Evolutionary conservation across 1,140 invertebrate species (phyloP).

Genomic region (Cardiocondyla obscurior): DNA sequence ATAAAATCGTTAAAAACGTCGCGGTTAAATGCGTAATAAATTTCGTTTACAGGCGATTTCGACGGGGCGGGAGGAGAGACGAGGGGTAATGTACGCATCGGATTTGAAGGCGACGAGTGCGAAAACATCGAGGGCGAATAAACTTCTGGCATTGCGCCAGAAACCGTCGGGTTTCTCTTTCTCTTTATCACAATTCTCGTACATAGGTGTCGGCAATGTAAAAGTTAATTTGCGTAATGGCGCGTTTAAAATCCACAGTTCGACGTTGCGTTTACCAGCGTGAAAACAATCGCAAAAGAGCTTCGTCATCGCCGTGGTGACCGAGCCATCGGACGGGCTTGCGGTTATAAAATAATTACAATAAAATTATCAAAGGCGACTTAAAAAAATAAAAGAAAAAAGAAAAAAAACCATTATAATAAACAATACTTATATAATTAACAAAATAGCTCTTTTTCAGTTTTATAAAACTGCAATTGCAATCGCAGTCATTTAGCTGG

Average conservation of each 20-base stretch:
- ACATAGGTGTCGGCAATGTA: conserved; percentile 39
- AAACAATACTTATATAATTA: conserved; percentile 1
- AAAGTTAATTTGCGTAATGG: conserved; percentile 72
- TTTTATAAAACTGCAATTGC: neutral
- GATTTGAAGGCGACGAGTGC: conserved; percentile 54
- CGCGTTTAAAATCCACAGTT: conserved; percentile 54
- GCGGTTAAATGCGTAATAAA: conserved; percentile 30
- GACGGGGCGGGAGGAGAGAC: conserved; percentile 6
- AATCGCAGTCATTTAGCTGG: neutral
- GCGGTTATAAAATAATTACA: neutral
- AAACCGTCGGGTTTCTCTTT: conserved; percentile 37
- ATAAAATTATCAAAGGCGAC: conserved; percentile 30
- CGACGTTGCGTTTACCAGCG: neutral
- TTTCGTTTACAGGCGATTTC: neutral
- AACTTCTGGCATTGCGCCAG: conserved; percentile 58
- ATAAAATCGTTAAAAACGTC: conserved; percentile 11
- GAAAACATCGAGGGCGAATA: conserved; percentile 61
- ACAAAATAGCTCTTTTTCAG: neutral
- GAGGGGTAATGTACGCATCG: conserved; percentile 54
- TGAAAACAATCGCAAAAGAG: neutral
- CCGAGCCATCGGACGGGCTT: neutral
- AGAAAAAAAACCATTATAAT: neutral
- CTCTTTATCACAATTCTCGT: conserved; percentile 32
- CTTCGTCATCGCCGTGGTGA: neutral
- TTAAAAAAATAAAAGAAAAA: too few species aligned